These are phyloP conservation scores for Liopterus haemorrhoidalis DNA, from an alignment of 2,888 invertebrate species.

Conservation along the genomic window DNA sequence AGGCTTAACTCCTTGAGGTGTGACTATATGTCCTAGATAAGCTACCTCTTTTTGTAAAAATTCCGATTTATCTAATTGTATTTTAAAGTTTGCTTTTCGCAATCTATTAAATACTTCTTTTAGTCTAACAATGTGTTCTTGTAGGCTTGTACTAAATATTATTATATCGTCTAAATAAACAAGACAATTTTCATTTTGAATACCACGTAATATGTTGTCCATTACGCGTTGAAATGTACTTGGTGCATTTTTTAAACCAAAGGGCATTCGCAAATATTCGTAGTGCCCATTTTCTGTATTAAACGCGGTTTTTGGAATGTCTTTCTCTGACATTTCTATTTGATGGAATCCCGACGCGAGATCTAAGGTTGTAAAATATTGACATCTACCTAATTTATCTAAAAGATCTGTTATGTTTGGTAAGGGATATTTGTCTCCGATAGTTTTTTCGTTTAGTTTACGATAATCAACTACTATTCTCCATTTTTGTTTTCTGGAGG, in stretches of 20 bases:
- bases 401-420: slow-evolving; percentile 24
- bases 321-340: slow-evolving; percentile 26
- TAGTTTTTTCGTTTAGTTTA: slow-evolving; percentile 34
- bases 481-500: no score
- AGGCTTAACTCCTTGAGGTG: background rate
- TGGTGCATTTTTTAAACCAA: slow-evolving; percentile 31
- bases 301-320: slow-evolving; percentile 32
- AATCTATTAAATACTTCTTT: no score
- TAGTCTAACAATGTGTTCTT: slow-evolving; percentile 1
- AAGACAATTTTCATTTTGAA: slow-evolving; percentile 7
- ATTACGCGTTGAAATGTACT: slow-evolving; percentile 32
- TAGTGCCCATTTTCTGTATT: slow-evolving; percentile 26
- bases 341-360: slow-evolving; percentile 32
- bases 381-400: slow-evolving; percentile 21
- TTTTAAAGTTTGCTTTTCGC: background rate
- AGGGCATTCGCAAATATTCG: slow-evolving; percentile 30
- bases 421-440: slow-evolving; percentile 33
- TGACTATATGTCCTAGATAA: slow-evolving; percentile 1
- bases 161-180: slow-evolving; percentile 6
- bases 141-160: slow-evolving; percentile 1
- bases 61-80: background rate
- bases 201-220: slow-evolving; percentile 12
- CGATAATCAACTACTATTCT: no score
- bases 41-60: slow-evolving; percentile 6
- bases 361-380: slow-evolving; percentile 30